Conservation (phyloP, 2,888 invertebrate species). For the Gastrophysa polygoni region DNA sequence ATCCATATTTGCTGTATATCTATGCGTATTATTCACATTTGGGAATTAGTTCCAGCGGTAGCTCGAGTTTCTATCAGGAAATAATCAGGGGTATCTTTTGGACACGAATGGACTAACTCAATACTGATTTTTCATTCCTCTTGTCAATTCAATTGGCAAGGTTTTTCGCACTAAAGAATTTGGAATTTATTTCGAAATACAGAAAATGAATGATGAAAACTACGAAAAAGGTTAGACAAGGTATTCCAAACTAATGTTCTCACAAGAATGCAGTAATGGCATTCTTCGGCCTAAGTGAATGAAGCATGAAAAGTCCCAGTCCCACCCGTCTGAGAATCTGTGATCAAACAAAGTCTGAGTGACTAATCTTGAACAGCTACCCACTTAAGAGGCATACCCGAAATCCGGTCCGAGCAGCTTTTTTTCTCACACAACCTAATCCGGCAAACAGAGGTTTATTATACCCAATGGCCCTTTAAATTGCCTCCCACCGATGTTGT, state of each 20-base stretch:
- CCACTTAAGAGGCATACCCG: neutral
- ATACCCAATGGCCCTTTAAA: conserved; percentile 9
- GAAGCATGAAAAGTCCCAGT: no score
- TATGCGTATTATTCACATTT: no score
- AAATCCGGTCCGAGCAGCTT: neutral
- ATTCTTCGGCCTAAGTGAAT: neutral
- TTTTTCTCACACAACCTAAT: conserved; percentile 9
- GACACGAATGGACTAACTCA: no score
- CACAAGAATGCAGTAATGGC: neutral
- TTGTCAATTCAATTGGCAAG: no score
- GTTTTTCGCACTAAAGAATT: no score
- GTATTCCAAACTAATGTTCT: neutral
- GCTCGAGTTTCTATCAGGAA: no score
- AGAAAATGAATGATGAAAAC: no score
- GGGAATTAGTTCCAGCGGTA: neutral
- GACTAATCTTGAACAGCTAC: neutral
- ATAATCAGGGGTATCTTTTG: no score
- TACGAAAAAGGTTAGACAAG: no score
- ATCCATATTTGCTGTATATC: no score
- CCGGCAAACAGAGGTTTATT: conserved; percentile 10
- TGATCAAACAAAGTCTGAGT: neutral
- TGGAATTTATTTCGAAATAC: no score
- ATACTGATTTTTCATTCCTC: no score
- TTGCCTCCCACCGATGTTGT: conserved; percentile 2
- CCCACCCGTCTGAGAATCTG: neutral